phyloP scores from a whole-genome alignment of 2,113 vertebrate genomes.

The Aptenodytes forsteri region DNA sequence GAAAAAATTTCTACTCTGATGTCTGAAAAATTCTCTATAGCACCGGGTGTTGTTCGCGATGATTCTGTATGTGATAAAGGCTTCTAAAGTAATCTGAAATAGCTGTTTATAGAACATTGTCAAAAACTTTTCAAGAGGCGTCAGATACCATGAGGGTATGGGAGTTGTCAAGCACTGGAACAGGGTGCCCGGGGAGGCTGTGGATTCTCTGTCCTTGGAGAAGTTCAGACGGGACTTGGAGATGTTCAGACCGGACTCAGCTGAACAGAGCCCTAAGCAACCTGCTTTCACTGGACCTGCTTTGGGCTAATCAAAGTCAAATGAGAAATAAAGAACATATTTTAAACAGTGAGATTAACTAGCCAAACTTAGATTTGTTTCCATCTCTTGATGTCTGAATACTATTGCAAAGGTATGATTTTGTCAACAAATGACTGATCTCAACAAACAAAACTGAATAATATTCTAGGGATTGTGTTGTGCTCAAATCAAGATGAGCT shows the following conservation, averaged over 20 bases:
- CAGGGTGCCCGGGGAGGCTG: background rate
- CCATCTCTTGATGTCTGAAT: background rate
- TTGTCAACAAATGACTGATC: background rate
- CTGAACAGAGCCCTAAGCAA: background rate
- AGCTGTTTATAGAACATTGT: background rate
- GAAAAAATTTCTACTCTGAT: background rate
- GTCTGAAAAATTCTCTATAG: background rate
- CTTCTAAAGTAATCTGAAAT: background rate
- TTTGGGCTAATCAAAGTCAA: background rate
- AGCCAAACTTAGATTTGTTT: background rate
- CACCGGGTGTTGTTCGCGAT: rapidly evolving
- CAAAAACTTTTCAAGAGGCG: background rate
- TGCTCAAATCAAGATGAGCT: background rate
- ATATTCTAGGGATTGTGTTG: background rate
- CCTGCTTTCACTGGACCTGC: background rate
- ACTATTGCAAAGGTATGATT: background rate
- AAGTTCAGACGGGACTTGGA: background rate
- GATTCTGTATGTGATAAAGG: background rate
- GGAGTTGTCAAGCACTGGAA: background rate
- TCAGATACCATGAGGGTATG: background rate
- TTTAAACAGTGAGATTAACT: background rate
- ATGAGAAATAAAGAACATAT: background rate
- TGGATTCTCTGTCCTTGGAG: background rate
- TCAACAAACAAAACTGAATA: background rate
- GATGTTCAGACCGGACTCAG: background rate